Conservation (phyloP, 2,113 vertebrate genomes). For the Hydropotes inermis region DNA sequence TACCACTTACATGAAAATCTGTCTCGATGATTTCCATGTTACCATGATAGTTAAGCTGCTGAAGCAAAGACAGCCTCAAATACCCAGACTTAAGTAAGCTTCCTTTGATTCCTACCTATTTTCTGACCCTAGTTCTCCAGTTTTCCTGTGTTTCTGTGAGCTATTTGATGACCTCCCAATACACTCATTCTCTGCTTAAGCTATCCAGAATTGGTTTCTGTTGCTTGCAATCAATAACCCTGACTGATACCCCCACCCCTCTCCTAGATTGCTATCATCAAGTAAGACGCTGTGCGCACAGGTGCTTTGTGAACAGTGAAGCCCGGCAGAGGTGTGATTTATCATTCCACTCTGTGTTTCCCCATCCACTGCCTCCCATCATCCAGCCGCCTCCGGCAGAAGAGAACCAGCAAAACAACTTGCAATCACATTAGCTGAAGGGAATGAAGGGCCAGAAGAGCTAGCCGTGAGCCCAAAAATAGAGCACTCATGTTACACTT, state of each 20-base stretch:
- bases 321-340: neutral
- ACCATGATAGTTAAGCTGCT: neutral
- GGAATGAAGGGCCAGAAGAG: constrained; percentile 44
- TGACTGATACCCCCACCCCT: neutral
- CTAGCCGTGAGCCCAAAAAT: constrained; percentile 37
- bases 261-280: neutral
- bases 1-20: neutral
- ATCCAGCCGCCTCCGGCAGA: neutral
- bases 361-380: neutral
- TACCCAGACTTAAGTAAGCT: neutral
- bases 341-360: neutral
- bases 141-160: constrained; percentile 10
- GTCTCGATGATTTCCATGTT: neutral
- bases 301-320: neutral
- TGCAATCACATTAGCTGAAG: constrained; percentile 48
- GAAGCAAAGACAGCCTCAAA: neutral
- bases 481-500: constrained; percentile 57
- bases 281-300: neutral
- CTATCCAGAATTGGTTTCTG: neutral
- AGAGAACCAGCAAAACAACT: constrained; percentile 39
- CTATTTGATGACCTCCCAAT: neutral
- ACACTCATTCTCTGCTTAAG: neutral
- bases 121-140: neutral
- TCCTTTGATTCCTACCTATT: neutral
- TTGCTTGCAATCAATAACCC: neutral